Base-by-base conservation (phyloP, 2,113 vertebrate genomes). In the Hippotragus niger region DNA sequence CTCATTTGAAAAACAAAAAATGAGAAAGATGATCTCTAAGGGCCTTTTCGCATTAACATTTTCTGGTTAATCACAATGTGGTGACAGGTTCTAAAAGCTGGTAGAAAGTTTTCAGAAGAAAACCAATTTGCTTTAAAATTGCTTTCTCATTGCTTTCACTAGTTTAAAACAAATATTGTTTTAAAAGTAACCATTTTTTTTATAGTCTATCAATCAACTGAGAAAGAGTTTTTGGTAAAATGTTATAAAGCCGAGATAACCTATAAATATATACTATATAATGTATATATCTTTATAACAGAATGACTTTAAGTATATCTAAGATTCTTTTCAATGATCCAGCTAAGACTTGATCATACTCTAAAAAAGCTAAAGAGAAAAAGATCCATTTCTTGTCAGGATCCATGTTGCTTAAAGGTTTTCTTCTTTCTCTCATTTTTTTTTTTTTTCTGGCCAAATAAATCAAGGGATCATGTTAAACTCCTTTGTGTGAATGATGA, bases 361-460 rank as follows among this genome's bases (percentile, higher is more conserved):
- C 25, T 67, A 81, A 96, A 82, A 88, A 92, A 71, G 6, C 6
- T 52, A 45, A 64, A 89, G 67, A 67, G 31, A 50, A 83, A 53
- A 50, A 85, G 40, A 82, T 55, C n/a, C 19, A 94, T 74, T 52
- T 93, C 78, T 62, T 74, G 5, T 71, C 71, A 97, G 12, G 17
- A 90, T 89, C 53, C 67, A 91, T 58, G 23, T 27, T 76, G 8
- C 5, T 91, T 94, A 74, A 84, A 85, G 29, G 80, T 98, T 99
- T 29, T 99, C 99, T 92, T 99, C 99, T 97, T 99, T 99, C 97
- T 99, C 98, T 95, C 99, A 97, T 93, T 99, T 99, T 97, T 36
- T 71, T 36, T 99, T 97, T 71, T 71, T 40, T 23, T 0, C 19
- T 71, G 67, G 67, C n/a, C 95, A 99, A 97, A 98, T 99, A 99